Conservation (phyloP, 2,888 invertebrate species). For the Pandemis heparana region DNA sequence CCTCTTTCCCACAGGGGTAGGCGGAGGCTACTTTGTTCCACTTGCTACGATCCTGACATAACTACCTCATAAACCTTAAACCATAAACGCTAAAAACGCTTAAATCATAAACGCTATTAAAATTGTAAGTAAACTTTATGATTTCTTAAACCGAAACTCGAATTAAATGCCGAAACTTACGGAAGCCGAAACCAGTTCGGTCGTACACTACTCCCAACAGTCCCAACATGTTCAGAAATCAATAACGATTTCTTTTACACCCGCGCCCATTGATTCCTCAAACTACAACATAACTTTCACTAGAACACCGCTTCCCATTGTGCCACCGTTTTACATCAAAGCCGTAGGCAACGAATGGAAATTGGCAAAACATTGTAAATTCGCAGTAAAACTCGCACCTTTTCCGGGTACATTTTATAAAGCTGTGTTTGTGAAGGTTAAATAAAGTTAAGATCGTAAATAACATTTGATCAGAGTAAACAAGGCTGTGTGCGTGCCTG, state of each 20-base stretch:
- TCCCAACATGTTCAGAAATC: constrained; percentile 46
- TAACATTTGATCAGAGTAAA: constrained; percentile 20
- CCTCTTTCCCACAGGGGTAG: too few species aligned
- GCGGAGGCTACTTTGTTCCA: too few species aligned
- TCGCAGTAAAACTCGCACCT: constrained; percentile 10
- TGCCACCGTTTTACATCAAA: not conserved
- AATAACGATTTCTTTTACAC: not conserved
- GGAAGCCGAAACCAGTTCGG: too few species aligned
- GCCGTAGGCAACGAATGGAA: not conserved
- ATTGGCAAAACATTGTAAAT: constrained; percentile 6
- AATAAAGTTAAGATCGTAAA: constrained; percentile 25
- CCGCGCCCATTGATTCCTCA: not conserved
- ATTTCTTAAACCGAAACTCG: too few species aligned
- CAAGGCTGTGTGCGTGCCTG: constrained; percentile 7
- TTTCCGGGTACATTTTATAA: constrained; percentile 19
- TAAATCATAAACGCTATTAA: too few species aligned
- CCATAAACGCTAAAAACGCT: too few species aligned
- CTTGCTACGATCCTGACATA: too few species aligned
- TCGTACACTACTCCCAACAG: constrained; percentile 42
- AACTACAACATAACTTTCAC: not conserved
- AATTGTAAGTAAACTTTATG: too few species aligned
- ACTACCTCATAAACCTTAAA: too few species aligned
- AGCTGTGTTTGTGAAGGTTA: constrained; percentile 21
- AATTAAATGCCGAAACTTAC: too few species aligned
- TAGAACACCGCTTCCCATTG: not conserved